phyloP scores from a whole-genome alignment of 2,888 invertebrate genomes.

The Anorthoa munda region DNA sequence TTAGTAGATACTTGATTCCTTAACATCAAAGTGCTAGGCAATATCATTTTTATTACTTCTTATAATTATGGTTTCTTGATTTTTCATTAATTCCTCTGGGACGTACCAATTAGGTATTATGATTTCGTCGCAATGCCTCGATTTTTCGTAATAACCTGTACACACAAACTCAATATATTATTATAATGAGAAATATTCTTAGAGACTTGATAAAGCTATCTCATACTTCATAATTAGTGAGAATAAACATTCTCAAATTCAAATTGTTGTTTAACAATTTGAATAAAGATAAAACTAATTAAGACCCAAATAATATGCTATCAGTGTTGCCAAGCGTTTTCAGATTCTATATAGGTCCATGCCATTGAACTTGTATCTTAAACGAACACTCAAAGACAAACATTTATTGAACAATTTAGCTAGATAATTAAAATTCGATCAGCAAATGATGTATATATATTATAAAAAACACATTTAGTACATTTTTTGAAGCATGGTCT shows the following conservation, averaged over 20 bases:
- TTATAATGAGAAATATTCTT: background rate
- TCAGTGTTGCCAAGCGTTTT: conserved; percentile 1
- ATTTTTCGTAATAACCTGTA: background rate
- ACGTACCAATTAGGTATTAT: background rate
- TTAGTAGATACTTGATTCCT: background rate
- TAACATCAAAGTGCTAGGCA: background rate
- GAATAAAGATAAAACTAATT: background rate
- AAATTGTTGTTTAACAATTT: too few species aligned
- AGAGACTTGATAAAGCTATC: conserved; percentile 10
- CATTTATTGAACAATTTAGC: too few species aligned
- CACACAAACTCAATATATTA: background rate
- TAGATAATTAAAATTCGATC: too few species aligned
- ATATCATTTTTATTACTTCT: too few species aligned
- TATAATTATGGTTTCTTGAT: too few species aligned
- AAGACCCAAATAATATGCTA: background rate
- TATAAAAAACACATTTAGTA: background rate
- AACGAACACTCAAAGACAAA: background rate
- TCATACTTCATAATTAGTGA: background rate
- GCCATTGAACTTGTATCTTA: background rate
- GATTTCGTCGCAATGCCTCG: background rate
- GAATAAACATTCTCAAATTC: too few species aligned
- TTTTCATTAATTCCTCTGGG: background rate
- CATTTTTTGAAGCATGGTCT: too few species aligned
- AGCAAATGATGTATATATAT: background rate
- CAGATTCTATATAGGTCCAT: background rate